Conservation (phyloP, 2,113 vertebrate genomes). For the Hippocampus comes region DNA sequence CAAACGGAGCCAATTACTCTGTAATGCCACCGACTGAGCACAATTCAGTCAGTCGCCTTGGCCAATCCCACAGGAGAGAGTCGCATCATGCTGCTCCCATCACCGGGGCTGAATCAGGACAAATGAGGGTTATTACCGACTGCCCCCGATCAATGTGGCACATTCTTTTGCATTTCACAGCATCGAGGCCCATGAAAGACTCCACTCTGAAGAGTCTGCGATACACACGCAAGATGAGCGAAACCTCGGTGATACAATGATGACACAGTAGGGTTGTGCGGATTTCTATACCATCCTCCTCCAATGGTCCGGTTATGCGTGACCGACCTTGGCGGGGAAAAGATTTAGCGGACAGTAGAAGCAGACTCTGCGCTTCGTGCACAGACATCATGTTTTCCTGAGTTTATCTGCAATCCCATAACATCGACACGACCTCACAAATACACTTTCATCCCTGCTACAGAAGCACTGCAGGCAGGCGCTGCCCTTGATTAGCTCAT, state of each 20-base stretch:
- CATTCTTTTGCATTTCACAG: constrained; percentile 17
- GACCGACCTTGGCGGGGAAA: constrained; percentile 16
- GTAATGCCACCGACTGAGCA: constrained; percentile 51
- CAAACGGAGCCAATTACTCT: constrained; percentile 61
- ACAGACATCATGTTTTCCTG: constrained; percentile 26
- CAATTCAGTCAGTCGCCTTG: constrained; percentile 37
- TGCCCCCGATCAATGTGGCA: constrained; percentile 41
- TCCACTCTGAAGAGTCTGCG: neutral
- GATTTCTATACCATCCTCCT: constrained; percentile 17
- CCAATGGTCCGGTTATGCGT: constrained; percentile 17
- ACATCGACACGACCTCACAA: constrained; percentile 22
- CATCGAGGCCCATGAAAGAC: constrained; percentile 3
- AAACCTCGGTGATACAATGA: neutral
- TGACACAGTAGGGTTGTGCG: neutral
- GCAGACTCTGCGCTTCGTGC: constrained; percentile 39
- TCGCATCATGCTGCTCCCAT: constrained; percentile 8
- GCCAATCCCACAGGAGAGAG: constrained; percentile 12
- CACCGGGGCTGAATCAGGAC: constrained; percentile 29
- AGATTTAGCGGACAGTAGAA: constrained; percentile 31
- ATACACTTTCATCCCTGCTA: constrained; percentile 28
- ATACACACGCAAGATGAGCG: neutral
- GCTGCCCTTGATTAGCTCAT: constrained; percentile 46
- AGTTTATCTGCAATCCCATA: constrained; percentile 54
- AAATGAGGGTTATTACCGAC: constrained; percentile 41
- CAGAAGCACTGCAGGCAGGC: constrained; percentile 40